Evolutionary conservation across 2,888 invertebrate genomes (phyloP).

Genomic region (Margaritifera margaritifera): DNA sequence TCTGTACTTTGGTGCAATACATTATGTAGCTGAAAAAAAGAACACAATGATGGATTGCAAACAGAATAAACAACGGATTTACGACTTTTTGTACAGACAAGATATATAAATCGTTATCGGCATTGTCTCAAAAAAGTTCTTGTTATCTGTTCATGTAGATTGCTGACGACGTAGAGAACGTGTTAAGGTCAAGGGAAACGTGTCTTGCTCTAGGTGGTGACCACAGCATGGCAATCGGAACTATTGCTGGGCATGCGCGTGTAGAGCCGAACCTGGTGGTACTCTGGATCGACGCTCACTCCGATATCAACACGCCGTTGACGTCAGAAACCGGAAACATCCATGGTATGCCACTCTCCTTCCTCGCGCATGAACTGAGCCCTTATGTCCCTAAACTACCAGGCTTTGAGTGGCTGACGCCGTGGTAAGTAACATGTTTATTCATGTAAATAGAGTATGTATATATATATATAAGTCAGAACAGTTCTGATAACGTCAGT

Average conservation of each 20-base stretch:
- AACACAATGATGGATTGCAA: too few species aligned
- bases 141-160: constrained; percentile 28
- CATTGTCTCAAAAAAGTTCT: too few species aligned
- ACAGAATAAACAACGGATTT: too few species aligned
- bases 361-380: constrained; percentile 83
- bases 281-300: constrained; percentile 93
- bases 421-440: constrained; percentile 76
- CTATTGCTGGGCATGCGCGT: constrained; percentile 66
- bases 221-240: constrained; percentile 88
- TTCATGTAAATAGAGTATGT: too few species aligned
- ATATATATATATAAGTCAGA: too few species aligned
- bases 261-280: constrained; percentile 81
- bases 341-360: constrained; percentile 86
- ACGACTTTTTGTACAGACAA: too few species aligned
- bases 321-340: constrained; percentile 87
- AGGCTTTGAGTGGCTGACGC: constrained; percentile 87
- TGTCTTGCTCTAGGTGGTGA: constrained; percentile 89
- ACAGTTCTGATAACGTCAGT: too few species aligned
- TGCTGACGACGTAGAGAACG: constrained; percentile 52
- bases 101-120: too few species aligned
- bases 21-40: too few species aligned
- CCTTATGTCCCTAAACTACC: constrained; percentile 82
- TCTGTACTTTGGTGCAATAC: too few species aligned
- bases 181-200: constrained; percentile 47
- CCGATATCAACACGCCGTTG: constrained; percentile 91